Base-by-base conservation (phyloP, 2,888 invertebrate genomes). In the Cosmopolites sordidus region DNA sequence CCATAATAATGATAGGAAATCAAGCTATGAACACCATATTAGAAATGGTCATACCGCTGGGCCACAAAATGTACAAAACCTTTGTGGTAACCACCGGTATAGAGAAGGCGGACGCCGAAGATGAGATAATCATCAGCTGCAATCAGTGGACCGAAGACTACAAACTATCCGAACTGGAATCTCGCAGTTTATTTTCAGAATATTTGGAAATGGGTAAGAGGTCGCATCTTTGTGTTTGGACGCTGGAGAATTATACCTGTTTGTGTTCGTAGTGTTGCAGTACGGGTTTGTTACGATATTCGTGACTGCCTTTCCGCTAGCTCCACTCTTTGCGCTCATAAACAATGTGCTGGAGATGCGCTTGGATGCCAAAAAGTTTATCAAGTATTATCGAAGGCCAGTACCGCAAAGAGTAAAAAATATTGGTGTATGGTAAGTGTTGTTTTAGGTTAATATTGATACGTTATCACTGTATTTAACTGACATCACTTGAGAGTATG, bases 231-330 rank as follows among this genome's bases (percentile, higher is more conserved):
- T 37, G 37, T n/a, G n/a, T n/a, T n/a, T n/a, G n/a, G n/a, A n/a
- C n/a, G n/a, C n/a, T n/a, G n/a, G n/a, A n/a, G n/a, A n/a, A n/a
- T n/a, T n/a, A n/a, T n/a, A n/a, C n/a, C n/a, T 5, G 4, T 22
- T 45, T 33, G 16, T 48, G 48, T 52, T 74, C 76, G 17, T 69
- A 89, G 90, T 90, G 48, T 76, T 92, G 16, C 92, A 92, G 73
- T 92, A 86, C 74, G 92, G 92, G 1, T 92, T 92, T 68, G 83
- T 90, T 17, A 91, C 89, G 0, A 79, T 92, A 39, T 92, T 92
- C 67, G 90, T 91, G 17, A 83, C 88, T 27, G 91, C 91, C 1
- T 92, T 92, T 73, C 92, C 92, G 0, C 69, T 92, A 57, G 92
- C 89, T 0, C 92, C 92, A 1, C 71, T 92, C 1, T 85, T 91